phyloP scores from a whole-genome alignment of 2,888 invertebrate genomes.

The Eurytoma adleriae region DNA sequence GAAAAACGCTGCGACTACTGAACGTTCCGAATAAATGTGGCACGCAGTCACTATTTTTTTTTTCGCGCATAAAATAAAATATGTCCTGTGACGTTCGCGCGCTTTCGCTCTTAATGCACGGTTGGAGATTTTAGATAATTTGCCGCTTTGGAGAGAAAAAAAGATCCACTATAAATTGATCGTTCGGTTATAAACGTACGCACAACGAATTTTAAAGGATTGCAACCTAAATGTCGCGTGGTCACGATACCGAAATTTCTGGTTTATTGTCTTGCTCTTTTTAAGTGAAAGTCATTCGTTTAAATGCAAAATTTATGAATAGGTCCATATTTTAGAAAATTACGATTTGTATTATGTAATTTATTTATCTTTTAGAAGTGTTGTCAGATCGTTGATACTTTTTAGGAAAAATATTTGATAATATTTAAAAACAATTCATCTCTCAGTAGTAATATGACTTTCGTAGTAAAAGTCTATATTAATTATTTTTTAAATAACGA shows the following conservation, averaged over 20 bases:
- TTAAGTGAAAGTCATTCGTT: no score
- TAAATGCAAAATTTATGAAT: no score
- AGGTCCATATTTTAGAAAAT: no score
- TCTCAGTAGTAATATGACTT: no score
- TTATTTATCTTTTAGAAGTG: no score
- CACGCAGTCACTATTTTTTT: not conserved
- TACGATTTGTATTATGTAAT: no score
- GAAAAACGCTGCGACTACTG: slow-evolving; percentile 61
- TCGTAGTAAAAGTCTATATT: no score
- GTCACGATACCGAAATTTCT: slow-evolving; percentile 64
- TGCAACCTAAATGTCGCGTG: slow-evolving; percentile 61
- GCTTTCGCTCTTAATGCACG: not conserved
- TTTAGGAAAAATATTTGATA: no score
- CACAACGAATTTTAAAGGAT: no score
- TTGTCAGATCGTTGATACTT: no score
- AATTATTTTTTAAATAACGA: no score
- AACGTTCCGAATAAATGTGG: not conserved
- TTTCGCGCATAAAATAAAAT: not conserved
- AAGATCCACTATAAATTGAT: slow-evolving; percentile 60
- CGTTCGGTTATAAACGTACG: slow-evolving; percentile 29
- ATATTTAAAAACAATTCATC: no score
- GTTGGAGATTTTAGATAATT: slow-evolving; percentile 12
- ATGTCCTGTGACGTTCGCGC: not conserved
- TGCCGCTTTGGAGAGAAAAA: not conserved
- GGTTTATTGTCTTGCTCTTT: not conserved